phyloP scores from a whole-genome alignment of 2,113 vertebrate species.

The Pionites leucogaster region DNA sequence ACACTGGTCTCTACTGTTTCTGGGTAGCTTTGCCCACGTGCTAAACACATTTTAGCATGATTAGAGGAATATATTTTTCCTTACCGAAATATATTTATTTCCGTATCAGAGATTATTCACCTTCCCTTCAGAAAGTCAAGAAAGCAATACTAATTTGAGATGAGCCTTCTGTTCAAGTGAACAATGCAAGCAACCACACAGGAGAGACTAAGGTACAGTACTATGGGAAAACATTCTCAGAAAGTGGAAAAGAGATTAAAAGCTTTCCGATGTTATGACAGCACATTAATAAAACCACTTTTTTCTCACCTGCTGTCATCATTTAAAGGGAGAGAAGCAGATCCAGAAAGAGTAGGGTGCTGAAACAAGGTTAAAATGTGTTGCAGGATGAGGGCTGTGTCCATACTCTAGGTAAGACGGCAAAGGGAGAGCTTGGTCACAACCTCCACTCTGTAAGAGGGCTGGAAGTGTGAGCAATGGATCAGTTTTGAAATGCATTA shows the following conservation, averaged over 20 bases:
- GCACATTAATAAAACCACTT: not conserved
- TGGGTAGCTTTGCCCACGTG: not conserved
- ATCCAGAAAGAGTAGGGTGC: not conserved
- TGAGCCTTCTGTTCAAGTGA: not conserved
- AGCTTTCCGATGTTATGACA: not conserved
- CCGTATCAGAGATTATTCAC: not conserved
- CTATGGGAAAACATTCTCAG: not conserved
- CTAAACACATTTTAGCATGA: not conserved
- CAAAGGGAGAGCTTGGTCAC: not conserved
- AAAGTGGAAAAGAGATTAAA: not conserved
- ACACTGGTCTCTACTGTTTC: not conserved
- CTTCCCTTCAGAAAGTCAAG: not conserved
- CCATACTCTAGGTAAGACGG: not conserved
- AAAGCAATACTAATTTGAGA: not conserved
- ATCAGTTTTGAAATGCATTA: not conserved
- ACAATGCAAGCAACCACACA: not conserved
- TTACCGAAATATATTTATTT: not conserved
- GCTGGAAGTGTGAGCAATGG: not conserved
- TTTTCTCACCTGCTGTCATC: not conserved
- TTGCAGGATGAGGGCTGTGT: not conserved
- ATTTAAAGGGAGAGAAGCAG: not conserved
- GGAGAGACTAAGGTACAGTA: not conserved
- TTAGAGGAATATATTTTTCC: not conserved
- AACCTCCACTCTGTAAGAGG: not conserved
- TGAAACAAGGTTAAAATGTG: not conserved